Evolutionary conservation across 2,797 vertebrate species (phyloP), one percentile per base, ranked within the genome.

Genomic region (Acanthurus leucopareius): DNA sequence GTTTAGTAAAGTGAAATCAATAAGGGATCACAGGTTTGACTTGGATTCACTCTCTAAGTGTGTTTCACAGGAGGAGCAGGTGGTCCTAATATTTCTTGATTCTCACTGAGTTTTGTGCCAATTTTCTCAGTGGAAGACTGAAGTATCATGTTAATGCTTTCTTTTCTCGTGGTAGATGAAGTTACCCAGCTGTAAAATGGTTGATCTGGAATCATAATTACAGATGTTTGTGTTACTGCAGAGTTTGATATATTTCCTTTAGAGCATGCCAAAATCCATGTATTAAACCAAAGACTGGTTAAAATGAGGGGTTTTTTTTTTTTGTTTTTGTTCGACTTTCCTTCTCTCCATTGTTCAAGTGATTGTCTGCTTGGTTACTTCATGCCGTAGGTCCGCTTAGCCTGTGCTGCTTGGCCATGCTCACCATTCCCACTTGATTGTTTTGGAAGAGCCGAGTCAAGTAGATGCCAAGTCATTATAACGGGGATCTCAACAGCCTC

Each of bases 131-230:
- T 61, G 74, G 71, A 28, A 60, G 40, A 68, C 63, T 19, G 40
- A 76, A 47, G 49, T 79, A 75, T 91, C 63, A 15, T 45, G 52
- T 82, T 82, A 69, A 71, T 62, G 56, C 60, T 60, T 58, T 42
- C 68, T 35, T 78, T 49, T 59, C 68, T 65, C 44, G 52, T 58
- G 67, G 68, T 71, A 38, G 60, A 76, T 32, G 58, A 73, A 82
- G 65, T 80, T 68, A 60, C 67, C 75, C 68, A 49, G 59, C 78
- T 76, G 44, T 86, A 75, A 75, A 80, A 63, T 64, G 49, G 57
- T 74, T 73, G 67, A 88, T 90, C 84, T 91, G 80, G 80, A 83
- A 85, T 78, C 70, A 79, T 86, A 87, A 90, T 93, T 79, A 88
- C 69, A 62, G 53, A 82, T 79, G 78, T 89, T 81, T 79, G 70